Evolutionary conservation across 2,888 invertebrate genomes (phyloP).

Genomic region (Andricus curvator): DNA sequence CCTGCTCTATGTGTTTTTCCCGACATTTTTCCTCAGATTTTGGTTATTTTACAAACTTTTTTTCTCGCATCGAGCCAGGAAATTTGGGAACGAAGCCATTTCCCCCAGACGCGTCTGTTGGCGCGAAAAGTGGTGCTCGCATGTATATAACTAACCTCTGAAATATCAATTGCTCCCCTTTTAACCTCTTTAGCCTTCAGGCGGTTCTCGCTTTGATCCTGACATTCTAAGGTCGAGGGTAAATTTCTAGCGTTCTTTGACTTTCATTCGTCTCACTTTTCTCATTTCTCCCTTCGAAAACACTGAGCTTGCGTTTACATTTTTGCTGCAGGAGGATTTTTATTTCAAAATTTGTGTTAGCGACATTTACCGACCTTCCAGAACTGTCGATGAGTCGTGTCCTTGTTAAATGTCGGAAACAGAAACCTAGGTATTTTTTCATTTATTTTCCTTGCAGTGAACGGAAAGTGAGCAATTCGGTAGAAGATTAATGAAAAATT

Average conservation of each 20-base stretch:
- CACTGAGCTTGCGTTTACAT: not conserved
- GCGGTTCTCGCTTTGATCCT: constrained; percentile 30
- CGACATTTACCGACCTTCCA: no score
- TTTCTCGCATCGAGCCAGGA: constrained; percentile 8
- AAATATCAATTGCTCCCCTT: constrained; percentile 33
- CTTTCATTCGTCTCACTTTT: not conserved
- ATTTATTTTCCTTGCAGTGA: not conserved
- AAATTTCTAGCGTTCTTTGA: constrained; percentile 29
- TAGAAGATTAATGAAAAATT: constrained; percentile 1
- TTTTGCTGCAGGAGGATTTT: not conserved
- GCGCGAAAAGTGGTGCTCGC: constrained; percentile 24
- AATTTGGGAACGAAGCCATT: constrained; percentile 34
- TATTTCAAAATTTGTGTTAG: not conserved
- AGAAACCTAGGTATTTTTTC: not conserved
- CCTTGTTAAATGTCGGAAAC: no score
- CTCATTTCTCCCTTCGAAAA: not conserved
- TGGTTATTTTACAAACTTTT: constrained; percentile 18
- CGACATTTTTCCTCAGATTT: not conserved
- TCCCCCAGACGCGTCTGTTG: constrained; percentile 1
- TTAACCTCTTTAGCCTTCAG: constrained; percentile 32
- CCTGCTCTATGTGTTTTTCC: not conserved
- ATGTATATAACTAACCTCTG: constrained; percentile 31
- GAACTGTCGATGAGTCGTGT: no score
- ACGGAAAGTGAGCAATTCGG: not conserved
- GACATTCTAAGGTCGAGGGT: constrained; percentile 14